Percentiles rank a stretch among this genome's conserved stretches.
Conservation (phyloP, 2,888 invertebrate genomes). For the Ectemnius continuus region DNA sequence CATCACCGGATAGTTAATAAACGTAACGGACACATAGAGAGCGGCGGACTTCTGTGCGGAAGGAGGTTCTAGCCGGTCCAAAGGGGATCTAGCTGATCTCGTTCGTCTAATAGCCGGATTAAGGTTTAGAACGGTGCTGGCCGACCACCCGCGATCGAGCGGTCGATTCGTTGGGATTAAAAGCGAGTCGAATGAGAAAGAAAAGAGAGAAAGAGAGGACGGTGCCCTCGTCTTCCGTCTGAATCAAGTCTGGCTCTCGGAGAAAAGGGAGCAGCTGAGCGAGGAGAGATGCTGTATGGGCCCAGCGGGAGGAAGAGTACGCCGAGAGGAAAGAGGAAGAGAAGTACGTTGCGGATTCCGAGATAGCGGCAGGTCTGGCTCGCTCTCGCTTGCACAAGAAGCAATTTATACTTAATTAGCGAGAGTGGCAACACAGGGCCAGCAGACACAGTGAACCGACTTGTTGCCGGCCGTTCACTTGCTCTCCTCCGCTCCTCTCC, state of each 20-base stretch:
- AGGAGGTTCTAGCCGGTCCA: neutral
- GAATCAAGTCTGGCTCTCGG: slow-evolving; percentile 8
- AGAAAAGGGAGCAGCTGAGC: slow-evolving; percentile 11
- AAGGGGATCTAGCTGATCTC: neutral
- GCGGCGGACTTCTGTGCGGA: neutral
- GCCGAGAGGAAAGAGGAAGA: slow-evolving; percentile 10
- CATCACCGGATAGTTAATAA: slow-evolving; percentile 27
- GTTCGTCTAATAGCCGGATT: slow-evolving; percentile 42
- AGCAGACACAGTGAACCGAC: slow-evolving; percentile 41
- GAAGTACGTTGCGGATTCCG: slow-evolving; percentile 25
- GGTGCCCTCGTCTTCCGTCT: neutral
- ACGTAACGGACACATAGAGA: slow-evolving; percentile 12
- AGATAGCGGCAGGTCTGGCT: slow-evolving; percentile 41
- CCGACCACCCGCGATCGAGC: slow-evolving; percentile 46
- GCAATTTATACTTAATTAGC: slow-evolving; percentile 66
- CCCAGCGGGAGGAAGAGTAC: neutral
- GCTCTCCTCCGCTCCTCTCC: too few relatives aligned
- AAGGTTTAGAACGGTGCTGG: slow-evolving; percentile 31
- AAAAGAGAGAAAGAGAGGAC: too few relatives aligned
- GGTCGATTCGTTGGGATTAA: slow-evolving; percentile 30
- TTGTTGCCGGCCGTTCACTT: slow-evolving; percentile 39
- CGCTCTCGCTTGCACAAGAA: slow-evolving; percentile 42
- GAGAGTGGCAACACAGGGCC: slow-evolving; percentile 51
- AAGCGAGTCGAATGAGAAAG: slow-evolving; percentile 36
- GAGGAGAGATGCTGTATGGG: neutral